Evolutionary conservation across 2,113 vertebrate genomes (phyloP).

Genomic region (Elgaria multicarinata): DNA sequence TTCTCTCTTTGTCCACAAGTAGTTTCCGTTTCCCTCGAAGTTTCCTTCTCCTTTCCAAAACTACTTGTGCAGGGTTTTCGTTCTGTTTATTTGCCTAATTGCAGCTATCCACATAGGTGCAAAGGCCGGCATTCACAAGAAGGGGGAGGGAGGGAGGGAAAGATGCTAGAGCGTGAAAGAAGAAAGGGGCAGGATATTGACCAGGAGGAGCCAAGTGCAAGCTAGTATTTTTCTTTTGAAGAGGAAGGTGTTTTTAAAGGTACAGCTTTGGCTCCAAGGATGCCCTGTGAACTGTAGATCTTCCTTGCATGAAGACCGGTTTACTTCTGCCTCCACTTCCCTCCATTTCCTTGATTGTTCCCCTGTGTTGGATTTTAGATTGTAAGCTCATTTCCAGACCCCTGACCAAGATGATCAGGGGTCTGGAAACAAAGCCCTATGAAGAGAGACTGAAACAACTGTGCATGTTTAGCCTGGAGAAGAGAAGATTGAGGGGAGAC

Average conservation of each 20-base stretch:
- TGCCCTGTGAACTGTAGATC: neutral
- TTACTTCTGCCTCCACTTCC: neutral
- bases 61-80: neutral
- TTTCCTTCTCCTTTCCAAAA: neutral
- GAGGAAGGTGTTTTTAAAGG: neutral
- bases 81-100: neutral
- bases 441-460: no score
- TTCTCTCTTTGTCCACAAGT: neutral
- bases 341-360: neutral
- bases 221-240: neutral
- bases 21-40: neutral
- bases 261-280: neutral
- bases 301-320: neutral
- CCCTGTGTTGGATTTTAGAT: neutral
- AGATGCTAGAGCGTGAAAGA: neutral
- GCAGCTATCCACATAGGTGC: no score
- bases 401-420: no score
- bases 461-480: no score
- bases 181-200: neutral
- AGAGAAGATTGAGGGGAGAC: no score
- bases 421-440: no score
- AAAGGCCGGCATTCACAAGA: neutral
- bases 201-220: neutral
- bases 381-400: neutral
- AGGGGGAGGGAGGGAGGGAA: neutral